Conservation (phyloP, 2,113 vertebrate species). For the Phalacrocorax brasilianus region DNA sequence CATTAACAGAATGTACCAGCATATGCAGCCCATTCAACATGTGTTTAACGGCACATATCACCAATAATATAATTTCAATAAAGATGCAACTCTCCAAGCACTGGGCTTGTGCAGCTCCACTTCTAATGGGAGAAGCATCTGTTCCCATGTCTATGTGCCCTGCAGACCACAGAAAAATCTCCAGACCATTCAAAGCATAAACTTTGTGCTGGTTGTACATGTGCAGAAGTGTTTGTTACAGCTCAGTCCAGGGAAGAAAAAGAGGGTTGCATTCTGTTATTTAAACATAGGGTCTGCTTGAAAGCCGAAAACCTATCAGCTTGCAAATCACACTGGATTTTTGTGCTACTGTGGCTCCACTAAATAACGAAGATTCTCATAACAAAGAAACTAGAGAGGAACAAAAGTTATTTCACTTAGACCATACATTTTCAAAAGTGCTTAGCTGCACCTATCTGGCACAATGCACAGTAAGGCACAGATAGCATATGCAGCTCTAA, state of each 20-base stretch:
- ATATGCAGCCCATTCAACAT: not conserved
- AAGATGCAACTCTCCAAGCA: not conserved
- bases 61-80: not conserved
- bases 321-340: not conserved
- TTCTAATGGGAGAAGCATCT: not conserved
- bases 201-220: not conserved
- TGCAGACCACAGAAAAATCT: not conserved
- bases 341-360: not conserved
- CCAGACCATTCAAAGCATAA: not conserved
- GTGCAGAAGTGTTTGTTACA: not conserved
- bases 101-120: not conserved
- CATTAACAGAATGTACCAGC: not conserved
- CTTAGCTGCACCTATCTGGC: not conserved
- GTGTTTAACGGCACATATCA: not conserved
- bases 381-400: not conserved
- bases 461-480: not conserved
- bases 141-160: not conserved
- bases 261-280: not conserved
- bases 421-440: not conserved
- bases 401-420: not conserved
- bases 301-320: not conserved
- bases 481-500: not conserved
- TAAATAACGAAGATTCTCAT: not conserved
- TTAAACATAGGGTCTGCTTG: not conserved
- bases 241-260: not conserved